Conservation (phyloP, 2,113 vertebrate genomes). For the Cercopithecus mona region DNA sequence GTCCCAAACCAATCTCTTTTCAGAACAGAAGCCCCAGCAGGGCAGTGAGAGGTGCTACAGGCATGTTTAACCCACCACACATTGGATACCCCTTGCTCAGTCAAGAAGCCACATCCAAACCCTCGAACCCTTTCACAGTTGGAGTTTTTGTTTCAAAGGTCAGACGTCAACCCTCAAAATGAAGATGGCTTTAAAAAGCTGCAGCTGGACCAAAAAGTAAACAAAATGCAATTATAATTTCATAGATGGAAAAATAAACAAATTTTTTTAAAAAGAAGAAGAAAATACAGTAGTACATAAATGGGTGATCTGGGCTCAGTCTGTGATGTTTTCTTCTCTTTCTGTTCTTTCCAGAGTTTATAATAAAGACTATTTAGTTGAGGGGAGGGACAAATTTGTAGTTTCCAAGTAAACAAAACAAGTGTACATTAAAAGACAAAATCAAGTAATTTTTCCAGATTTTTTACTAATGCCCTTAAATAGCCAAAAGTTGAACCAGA, state of each 20-base stretch:
- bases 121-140: not conserved
- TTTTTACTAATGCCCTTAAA: not conserved
- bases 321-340: not conserved
- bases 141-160: constrained; percentile 1
- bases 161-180: constrained; percentile 27
- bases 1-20: not conserved
- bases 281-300: not conserved
- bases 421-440: not conserved
- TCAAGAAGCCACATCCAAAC: not conserved
- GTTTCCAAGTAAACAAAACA: constrained; percentile 38
- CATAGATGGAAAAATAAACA: not conserved
- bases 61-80: not conserved
- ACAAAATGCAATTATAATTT: not conserved
- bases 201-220: not conserved
- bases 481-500: not conserved
- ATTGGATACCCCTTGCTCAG: not conserved
- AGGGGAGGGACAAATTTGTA: not conserved
- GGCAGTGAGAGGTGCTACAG: not conserved
- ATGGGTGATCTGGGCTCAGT: not conserved
- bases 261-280: not conserved
- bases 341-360: constrained; percentile 34
- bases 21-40: not conserved
- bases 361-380: not conserved
- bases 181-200: constrained; percentile 12
- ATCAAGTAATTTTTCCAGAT: not conserved